phyloP scores from a whole-genome alignment of 1,140 invertebrate genomes.

The Potamilus streckersoni region DNA sequence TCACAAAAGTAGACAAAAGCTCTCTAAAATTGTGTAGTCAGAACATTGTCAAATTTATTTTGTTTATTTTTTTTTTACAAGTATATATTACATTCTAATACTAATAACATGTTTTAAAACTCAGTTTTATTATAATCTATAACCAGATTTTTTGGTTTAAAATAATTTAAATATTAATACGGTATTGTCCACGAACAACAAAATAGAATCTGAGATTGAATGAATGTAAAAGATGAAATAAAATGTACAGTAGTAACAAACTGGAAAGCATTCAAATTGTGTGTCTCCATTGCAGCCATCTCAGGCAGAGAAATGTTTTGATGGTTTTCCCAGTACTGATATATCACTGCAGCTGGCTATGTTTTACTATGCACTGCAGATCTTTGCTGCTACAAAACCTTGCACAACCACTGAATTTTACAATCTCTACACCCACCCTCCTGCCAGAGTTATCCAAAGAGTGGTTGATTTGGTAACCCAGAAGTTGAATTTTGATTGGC shows the following conservation, averaged over 20 bases:
- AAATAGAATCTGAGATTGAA: no score
- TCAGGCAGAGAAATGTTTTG: slow-evolving; percentile 58
- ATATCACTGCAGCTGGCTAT: slow-evolving; percentile 61
- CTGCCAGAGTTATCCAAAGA: slow-evolving; percentile 44
- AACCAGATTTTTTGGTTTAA: no score
- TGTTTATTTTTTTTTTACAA: slow-evolving; percentile 5
- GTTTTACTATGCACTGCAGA: slow-evolving; percentile 65
- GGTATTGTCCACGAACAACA: no score
- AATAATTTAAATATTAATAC: no score
- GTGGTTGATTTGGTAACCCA: slow-evolving; percentile 41
- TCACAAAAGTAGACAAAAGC: neutral
- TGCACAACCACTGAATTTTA: no score
- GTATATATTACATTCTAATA: no score
- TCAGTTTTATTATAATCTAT: no score
- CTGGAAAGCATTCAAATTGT: neutral
- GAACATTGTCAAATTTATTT: slow-evolving; percentile 1
- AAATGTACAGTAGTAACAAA: no score
- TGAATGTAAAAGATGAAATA: no score
- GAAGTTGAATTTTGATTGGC: slow-evolving; percentile 39
- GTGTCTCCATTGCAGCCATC: slow-evolving; percentile 31
- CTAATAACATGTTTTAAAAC: no score
- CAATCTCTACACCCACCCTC: neutral
- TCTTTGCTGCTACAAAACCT: slow-evolving; percentile 49
- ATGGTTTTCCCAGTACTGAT: slow-evolving; percentile 54
- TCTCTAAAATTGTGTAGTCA: neutral